Conservation (phyloP, 2,113 vertebrate species). For the Vombatus ursinus region DNA sequence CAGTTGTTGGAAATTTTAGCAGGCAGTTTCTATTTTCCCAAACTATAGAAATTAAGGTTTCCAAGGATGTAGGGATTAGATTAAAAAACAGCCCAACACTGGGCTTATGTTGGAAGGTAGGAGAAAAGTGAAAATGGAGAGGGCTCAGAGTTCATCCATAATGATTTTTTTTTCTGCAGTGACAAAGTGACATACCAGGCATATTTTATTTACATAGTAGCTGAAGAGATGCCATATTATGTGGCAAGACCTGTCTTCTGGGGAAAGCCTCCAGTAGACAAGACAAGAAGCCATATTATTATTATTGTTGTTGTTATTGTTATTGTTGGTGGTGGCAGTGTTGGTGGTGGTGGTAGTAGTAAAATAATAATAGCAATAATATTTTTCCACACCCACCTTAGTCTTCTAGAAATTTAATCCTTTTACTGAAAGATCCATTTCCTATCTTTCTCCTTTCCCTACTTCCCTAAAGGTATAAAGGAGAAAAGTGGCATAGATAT, state of each 20-base stretch:
- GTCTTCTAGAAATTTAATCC: neutral
- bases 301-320: neutral
- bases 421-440: neutral
- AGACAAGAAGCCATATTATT: neutral
- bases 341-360: neutral
- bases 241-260: neutral
- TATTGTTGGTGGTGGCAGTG: neutral
- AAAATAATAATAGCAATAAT: neutral
- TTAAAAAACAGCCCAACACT: neutral
- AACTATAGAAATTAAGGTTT: neutral
- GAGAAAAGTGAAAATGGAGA: neutral
- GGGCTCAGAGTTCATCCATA: neutral
- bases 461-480: neutral
- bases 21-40: neutral
- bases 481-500: neutral
- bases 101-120: neutral
- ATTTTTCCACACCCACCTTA: neutral
- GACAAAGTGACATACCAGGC: neutral
- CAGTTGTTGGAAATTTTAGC: neutral
- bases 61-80: neutral
- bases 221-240: neutral
- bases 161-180: neutral
- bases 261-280: neutral
- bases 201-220: neutral
- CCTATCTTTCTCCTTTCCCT: neutral